Evolutionary conservation across 2,113 vertebrate genomes (phyloP).

Genomic region (Phyllostomus discolor): DNA sequence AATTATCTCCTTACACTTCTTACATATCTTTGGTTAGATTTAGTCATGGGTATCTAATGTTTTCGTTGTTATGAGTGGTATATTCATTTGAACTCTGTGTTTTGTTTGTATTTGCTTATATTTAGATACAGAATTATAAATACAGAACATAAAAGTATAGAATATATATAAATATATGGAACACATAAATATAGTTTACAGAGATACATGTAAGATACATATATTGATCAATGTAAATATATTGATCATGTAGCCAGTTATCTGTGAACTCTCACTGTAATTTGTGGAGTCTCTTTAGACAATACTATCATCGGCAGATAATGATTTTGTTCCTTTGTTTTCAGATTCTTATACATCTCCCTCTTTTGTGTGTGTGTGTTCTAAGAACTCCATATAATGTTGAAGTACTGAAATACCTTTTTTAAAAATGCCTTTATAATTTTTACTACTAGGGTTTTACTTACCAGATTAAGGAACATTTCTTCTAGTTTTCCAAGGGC

Average conservation of each 20-base stretch:
- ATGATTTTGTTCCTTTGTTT: not conserved
- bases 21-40: not conserved
- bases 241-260: not conserved
- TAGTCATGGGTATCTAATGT: not conserved
- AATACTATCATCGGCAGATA: not conserved
- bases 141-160: not conserved
- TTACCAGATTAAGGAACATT: not conserved
- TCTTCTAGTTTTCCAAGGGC: not conserved
- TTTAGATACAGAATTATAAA: not conserved
- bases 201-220: not conserved
- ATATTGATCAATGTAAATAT: not conserved
- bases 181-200: not conserved
- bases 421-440: not conserved
- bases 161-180: not conserved
- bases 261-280: not conserved
- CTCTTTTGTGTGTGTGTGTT: not conserved
- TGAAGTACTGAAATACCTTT: not conserved
- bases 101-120: constrained; percentile 28
- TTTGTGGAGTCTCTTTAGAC: not conserved
- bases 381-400: not conserved
- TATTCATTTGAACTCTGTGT: not conserved
- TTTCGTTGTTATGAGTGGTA: not conserved
- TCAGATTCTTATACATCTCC: not conserved
- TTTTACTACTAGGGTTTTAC: not conserved
- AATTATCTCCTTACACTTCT: not conserved